Conservation (phyloP, 2,113 vertebrate species). For the Cebus imitator region DNA sequence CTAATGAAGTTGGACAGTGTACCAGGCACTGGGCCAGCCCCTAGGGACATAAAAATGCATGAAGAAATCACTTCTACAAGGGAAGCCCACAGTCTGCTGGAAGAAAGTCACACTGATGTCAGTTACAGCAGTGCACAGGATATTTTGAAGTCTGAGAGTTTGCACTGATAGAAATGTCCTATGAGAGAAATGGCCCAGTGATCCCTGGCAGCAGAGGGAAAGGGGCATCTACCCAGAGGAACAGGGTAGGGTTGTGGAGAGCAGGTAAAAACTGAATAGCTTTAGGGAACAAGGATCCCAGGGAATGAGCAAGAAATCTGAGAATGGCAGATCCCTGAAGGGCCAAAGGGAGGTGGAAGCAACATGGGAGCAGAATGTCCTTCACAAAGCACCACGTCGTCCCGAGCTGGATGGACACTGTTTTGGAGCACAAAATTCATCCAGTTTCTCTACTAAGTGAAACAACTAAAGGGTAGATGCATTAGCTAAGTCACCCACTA, state of each 20-base stretch:
- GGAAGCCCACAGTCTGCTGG: background rate
- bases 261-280: background rate
- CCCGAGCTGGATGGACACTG: accelerated
- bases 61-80: background rate
- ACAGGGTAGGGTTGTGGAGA: accelerated
- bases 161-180: no score
- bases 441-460: background rate
- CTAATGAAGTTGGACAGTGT: background rate
- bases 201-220: background rate
- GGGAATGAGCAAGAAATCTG: background rate
- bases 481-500: background rate
- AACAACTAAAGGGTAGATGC: background rate
- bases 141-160: no score
- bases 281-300: background rate
- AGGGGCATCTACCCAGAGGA: no score
- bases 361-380: accelerated
- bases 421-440: background rate
- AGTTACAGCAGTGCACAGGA: no score
- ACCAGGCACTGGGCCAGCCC: background rate
- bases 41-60: background rate
- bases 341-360: background rate
- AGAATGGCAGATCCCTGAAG: background rate
- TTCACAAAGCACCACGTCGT: background rate
- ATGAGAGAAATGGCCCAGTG: background rate
- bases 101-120: background rate